These are phyloP conservation scores for Cephalopterus ornatus DNA, from an alignment of 2,113 vertebrate species.

Conservation along the genomic window DNA sequence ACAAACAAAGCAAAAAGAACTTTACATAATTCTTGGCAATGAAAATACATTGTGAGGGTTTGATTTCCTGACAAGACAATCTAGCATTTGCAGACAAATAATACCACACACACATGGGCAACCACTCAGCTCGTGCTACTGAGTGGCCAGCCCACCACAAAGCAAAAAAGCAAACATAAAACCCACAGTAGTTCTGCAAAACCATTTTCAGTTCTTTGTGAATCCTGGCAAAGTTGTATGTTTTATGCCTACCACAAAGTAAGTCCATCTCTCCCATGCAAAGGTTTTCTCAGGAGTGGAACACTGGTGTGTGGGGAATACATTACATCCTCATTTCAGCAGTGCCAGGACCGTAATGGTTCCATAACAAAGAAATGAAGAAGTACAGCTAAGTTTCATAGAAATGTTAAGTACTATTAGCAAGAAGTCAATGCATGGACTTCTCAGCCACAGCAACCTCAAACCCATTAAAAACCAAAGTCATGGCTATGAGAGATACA, in stretches of 20 bases:
- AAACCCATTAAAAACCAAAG: background rate
- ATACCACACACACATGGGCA: background rate
- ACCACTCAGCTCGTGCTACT: background rate
- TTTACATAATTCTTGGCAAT: slow-evolving; percentile 15
- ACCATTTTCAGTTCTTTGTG: background rate
- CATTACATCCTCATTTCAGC: background rate
- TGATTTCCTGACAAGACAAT: slow-evolving; percentile 29
- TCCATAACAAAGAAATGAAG: background rate
- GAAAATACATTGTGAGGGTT: background rate
- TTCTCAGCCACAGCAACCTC: background rate
- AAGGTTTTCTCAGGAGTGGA: background rate
- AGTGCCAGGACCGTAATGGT: background rate
- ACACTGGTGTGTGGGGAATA: background rate
- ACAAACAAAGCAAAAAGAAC: background rate
- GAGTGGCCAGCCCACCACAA: background rate
- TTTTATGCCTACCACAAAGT: background rate
- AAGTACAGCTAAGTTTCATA: background rate
- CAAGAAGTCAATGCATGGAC: background rate
- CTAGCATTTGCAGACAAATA: slow-evolving; percentile 13
- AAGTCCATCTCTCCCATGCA: background rate
- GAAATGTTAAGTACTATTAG: background rate
- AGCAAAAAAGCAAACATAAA: background rate
- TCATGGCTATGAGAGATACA: background rate
- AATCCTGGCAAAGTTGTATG: background rate
- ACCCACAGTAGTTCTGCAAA: background rate